Evolutionary conservation across 2,113 vertebrate genomes (phyloP), one percentile per base, ranked within the genome.

Genomic region (Eublepharis macularius): DNA sequence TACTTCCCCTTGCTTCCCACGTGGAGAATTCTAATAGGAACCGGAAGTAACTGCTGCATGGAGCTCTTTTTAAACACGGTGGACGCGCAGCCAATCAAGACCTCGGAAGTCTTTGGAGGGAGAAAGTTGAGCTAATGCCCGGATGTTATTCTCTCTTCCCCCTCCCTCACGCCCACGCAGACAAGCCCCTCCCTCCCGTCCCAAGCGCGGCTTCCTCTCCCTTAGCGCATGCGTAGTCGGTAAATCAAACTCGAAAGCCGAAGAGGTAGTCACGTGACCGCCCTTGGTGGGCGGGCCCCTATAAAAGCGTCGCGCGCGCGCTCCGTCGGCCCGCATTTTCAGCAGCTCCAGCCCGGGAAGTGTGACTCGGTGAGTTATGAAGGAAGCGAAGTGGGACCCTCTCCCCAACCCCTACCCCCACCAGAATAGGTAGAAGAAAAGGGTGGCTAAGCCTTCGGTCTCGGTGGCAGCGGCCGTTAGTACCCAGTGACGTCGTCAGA

Each of bases 241-340:
- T n/a, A n/a, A n/a, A n/a, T n/a, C n/a, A n/a, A n/a, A n/a, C n/a
- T n/a, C n/a, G n/a, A n/a, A n/a, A 39, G n/a, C 29, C 19, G 2
- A 24, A 5, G 4, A 9, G 10, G 13, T 4, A 1, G 4, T 76
- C 87, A 81, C 82, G 78, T 84, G 87, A 13, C 9, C 34, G 0
- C 1, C 16, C 1, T 2, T 3, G 4, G 65, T 74, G 86, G 87
- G 87, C 78, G 83, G 78, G 72, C 45, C 17, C 2, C 36, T 77
- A 85, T 88, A 88, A 77, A 81, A 85, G 83, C 63, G 39, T 63
- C 8, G 49, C n/a, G 69, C 87, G 78, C 77, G 87, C 83, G 78
- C 12, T 17, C 16, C 66, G 43, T 70, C 51, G 87, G 87, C 83
- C 60, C 87, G n/a, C 73, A 76, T 85, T 88, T 66, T 63, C 83